Evolutionary conservation across 2,113 vertebrate species (phyloP).

Genomic region (Peromyscus maniculatus): DNA sequence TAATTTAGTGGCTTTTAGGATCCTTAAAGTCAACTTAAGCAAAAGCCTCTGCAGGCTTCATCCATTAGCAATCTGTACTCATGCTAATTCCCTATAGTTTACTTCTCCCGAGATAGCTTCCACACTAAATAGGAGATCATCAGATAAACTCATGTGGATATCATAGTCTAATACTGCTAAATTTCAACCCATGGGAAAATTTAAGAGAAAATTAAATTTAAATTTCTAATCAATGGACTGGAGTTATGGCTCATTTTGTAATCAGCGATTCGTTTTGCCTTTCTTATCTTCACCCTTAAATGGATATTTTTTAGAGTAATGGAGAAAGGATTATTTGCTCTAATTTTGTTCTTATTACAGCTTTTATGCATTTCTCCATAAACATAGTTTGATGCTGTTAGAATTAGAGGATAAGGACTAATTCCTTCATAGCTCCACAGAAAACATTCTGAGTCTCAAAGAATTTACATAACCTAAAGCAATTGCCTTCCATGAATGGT

Average conservation of each 20-base stretch:
- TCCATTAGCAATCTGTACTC: slow-evolving; percentile 1
- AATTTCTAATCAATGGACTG: neutral
- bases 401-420: slow-evolving; percentile 46
- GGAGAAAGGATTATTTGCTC: slow-evolving; percentile 37
- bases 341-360: slow-evolving; percentile 39
- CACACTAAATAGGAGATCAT: slow-evolving; percentile 51
- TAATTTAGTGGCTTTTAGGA: slow-evolving; percentile 25
- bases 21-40: neutral
- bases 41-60: slow-evolving; percentile 2
- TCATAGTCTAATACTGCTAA: slow-evolving; percentile 45
- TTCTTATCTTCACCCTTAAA: slow-evolving; percentile 17
- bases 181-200: neutral
- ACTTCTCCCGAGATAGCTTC: neutral
- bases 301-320: slow-evolving; percentile 41
- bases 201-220: slow-evolving; percentile 58
- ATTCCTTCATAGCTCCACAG: neutral
- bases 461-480: slow-evolving; percentile 40
- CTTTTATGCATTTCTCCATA: neutral
- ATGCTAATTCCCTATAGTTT: neutral
- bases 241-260: slow-evolving; percentile 47
- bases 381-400: slow-evolving; percentile 26
- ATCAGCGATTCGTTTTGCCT: slow-evolving; percentile 32
- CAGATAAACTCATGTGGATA: slow-evolving; percentile 5
- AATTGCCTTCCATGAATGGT: neutral
- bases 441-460: slow-evolving; percentile 42